phyloP scores from a whole-genome alignment of 2,113 vertebrate genomes.

The Saguinus midas region DNA sequence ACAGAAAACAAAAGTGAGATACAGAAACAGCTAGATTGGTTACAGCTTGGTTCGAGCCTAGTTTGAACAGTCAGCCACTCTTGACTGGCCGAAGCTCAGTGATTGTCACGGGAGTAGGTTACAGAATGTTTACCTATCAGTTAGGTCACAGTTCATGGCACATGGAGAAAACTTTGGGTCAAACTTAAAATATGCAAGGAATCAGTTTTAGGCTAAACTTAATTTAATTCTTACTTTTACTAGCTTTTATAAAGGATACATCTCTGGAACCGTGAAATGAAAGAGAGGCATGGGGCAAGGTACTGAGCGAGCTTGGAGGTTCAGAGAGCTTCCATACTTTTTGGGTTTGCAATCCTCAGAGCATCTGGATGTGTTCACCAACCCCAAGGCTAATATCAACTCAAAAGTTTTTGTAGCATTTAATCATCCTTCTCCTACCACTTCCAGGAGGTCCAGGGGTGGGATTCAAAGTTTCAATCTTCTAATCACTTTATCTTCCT shows the following conservation, averaged over 20 bases:
- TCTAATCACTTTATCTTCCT: neutral
- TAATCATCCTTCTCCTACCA: neutral
- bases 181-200: neutral
- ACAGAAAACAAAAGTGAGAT: neutral
- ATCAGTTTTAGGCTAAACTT: neutral
- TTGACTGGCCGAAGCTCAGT: neutral
- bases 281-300: neutral
- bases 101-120: neutral
- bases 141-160: neutral
- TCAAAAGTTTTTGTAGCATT: neutral
- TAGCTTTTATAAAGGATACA: neutral
- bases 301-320: rapidly evolving
- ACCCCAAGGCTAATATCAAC: neutral
- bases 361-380: neutral
- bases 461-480: neutral
- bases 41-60: neutral
- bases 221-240: neutral
- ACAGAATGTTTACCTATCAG: neutral
- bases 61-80: neutral
- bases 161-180: neutral
- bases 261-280: neutral
- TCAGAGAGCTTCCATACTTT: neutral
- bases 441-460: neutral
- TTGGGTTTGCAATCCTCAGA: rapidly evolving
- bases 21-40: neutral